A percentile compares a stretch with the other conserved stretches of the same genome.
Conservation (phyloP, 2,888 invertebrate genomes). For the Cecidostiba fungosa region DNA sequence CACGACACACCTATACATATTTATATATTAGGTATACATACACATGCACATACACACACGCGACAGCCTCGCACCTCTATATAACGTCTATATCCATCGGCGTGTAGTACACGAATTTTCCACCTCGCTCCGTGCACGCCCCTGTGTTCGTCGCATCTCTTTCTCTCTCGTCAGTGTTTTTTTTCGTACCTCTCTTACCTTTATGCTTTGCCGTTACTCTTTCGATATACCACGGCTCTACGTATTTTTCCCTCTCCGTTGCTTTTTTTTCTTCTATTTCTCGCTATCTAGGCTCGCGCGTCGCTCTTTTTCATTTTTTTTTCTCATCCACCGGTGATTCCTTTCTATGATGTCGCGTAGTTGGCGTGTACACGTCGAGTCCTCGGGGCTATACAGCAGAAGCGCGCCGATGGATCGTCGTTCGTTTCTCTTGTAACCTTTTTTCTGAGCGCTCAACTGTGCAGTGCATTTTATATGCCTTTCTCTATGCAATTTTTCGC, state of each 20-base stretch:
- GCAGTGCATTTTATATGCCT: slow-evolving; percentile 22
- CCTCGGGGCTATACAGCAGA: slow-evolving; percentile 5
- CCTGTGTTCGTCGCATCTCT: slow-evolving; percentile 16
- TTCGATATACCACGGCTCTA: background rate
- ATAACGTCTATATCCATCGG: background rate
- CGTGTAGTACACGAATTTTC: slow-evolving; percentile 40
- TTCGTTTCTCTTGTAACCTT: slow-evolving; percentile 20
- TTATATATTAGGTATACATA: background rate
- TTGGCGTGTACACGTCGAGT: background rate
- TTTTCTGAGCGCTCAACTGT: background rate
- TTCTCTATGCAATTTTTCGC: slow-evolving; percentile 7
- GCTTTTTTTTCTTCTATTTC: slow-evolving; percentile 16
- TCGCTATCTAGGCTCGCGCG: background rate
- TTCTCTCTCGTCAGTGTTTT: background rate
- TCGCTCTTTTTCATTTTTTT: slow-evolving; percentile 20
- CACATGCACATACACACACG: background rate
- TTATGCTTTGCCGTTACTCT: slow-evolving; percentile 30
- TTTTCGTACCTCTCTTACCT: slow-evolving; percentile 22
- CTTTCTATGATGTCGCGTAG: slow-evolving; percentile 28
- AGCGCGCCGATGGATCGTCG: slow-evolving; percentile 24
- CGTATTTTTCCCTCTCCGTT: slow-evolving; percentile 2
- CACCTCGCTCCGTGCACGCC: slow-evolving; percentile 21
- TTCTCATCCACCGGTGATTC: slow-evolving; percentile 46
- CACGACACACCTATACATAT: slow-evolving; percentile 5
- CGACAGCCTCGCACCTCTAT: slow-evolving; percentile 4